These are phyloP conservation scores for Acrocephalus arundinaceus DNA, from an alignment of 2,113 vertebrate genomes.

Conservation along the genomic window DNA sequence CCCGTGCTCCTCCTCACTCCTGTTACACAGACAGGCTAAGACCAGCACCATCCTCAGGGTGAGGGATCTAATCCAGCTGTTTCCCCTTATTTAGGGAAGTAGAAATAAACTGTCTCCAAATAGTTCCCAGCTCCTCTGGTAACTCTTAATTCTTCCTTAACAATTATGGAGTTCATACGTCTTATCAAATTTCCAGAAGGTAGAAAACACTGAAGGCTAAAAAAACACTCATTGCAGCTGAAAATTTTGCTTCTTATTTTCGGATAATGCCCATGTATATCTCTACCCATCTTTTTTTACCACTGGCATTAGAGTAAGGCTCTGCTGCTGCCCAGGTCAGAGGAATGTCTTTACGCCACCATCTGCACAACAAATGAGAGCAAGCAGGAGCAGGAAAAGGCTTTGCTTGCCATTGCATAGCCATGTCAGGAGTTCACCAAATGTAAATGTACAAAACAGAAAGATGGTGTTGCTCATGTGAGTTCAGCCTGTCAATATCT, in stretches of 20 bases:
- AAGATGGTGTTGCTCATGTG: too few relatives aligned
- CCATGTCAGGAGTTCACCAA: neutral
- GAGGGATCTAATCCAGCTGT: neutral
- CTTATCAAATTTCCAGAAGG: neutral
- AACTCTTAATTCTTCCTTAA: neutral
- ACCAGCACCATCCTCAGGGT: neutral
- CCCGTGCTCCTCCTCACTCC: fast-evolving
- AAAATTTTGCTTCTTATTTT: neutral
- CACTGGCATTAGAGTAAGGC: neutral
- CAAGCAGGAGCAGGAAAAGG: neutral
- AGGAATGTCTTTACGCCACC: neutral
- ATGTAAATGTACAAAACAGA: neutral
- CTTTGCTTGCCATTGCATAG: neutral
- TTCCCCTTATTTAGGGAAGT: neutral
- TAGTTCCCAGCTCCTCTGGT: neutral
- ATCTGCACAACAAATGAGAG: neutral
- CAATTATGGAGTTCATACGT: fast-evolving
- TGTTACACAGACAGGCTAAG: fast-evolving
- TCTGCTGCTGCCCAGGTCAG: neutral
- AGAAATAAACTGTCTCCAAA: neutral
- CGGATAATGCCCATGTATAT: neutral
- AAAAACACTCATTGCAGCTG: neutral
- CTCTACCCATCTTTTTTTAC: neutral
- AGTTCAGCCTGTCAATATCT: neutral
- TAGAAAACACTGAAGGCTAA: neutral